Conservation (phyloP, 1,140 invertebrate genomes). For the Melanaphis sacchari region DNA sequence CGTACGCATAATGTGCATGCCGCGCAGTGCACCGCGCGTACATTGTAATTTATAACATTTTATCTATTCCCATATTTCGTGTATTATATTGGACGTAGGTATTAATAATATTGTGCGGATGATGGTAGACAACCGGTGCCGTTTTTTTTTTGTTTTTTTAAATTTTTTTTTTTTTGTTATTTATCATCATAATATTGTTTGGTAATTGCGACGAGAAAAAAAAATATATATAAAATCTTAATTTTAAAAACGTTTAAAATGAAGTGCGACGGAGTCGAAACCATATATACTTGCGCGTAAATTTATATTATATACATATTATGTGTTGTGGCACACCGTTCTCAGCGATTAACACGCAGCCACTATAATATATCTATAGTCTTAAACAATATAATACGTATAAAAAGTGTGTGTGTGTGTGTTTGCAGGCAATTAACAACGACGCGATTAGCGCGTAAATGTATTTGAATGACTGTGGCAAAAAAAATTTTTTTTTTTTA, state of each 20-base stretch:
- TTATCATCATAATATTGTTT: too few species aligned
- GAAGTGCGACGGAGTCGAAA: neutral
- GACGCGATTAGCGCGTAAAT: neutral
- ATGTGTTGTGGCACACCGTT: neutral
- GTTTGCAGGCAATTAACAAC: neutral
- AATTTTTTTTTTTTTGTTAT: neutral
- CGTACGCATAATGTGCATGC: neutral
- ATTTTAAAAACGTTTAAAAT: neutral
- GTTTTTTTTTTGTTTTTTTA: too few species aligned
- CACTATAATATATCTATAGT: too few species aligned
- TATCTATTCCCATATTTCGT: neutral
- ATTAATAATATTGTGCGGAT: neutral
- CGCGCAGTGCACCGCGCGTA: too few species aligned
- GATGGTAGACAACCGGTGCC: too few species aligned
- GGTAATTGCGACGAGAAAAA: neutral
- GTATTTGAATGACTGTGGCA: slow-evolving; percentile 11
- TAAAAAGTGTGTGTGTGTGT: neutral
- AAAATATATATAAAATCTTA: neutral
- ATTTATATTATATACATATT: neutral
- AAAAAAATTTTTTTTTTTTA: neutral
- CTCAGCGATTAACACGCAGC: neutral
- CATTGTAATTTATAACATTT: neutral
- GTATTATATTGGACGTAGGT: neutral
- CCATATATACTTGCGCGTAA: neutral
- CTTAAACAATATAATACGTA: neutral